Base-by-base conservation (phyloP, 2,888 invertebrate species). In the Melinaea menophilus region DNA sequence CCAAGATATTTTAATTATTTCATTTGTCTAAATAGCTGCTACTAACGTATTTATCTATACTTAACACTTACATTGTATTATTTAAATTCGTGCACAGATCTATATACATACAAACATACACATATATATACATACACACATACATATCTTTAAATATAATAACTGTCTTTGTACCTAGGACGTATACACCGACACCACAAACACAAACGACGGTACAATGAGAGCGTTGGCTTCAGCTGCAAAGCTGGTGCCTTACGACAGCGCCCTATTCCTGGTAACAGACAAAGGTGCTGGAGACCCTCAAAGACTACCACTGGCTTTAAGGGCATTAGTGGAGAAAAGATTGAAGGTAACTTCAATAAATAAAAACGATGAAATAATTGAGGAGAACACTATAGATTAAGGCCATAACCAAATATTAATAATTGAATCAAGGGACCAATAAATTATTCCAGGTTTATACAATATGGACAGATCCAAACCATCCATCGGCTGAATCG, bases 241-340 rank as follows among this genome's bases (percentile, higher is more conserved):
- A 0, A 92, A 92, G 66, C 72, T 92, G 66, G 91, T 94, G 60
- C 93, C 94, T 0, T 92, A 92, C 69, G 93, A 93, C 75, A 92
- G 93, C 67, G 94, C 93, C 0, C 85, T 94, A 9, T 92, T 94
- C 73, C 79, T 94, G 55, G 89, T 94, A 64, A 92, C 93, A 0
- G 92, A 93, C 63, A 82, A 86, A 46, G 90, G 89, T 31, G 88
- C 92, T 45, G 90, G 87, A 2, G 94, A 94, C 34, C 78, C 80
- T 2, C 85, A 85, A 64, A 73, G 81, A 13, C 75, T 85, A 4
- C 87, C 88, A 0, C 66, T 86, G 3, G 88, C 90, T 0, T 66
- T 89, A 62, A 79, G 86, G 35, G 86, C 87, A 0, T 70, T 90
- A 33, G 83, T 91, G 0, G 88, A 89, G 72, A 91, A 90, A 69